Base-by-base conservation (phyloP, 2,797 vertebrate species). In the Sebastes cheni region DNA sequence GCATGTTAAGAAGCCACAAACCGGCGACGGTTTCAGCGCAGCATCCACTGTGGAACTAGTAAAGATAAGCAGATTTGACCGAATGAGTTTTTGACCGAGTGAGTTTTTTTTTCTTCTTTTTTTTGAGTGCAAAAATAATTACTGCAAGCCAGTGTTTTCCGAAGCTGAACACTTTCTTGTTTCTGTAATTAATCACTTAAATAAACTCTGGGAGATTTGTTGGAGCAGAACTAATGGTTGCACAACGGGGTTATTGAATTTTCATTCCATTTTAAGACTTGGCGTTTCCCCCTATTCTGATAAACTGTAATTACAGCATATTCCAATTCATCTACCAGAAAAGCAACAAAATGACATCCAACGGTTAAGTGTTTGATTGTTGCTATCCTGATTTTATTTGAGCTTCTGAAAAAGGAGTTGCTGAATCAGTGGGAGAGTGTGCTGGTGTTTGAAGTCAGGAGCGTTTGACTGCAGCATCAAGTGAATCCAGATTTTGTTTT, bases 181-280 rank as follows among this genome's bases (percentile, higher is more conserved):
- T 91, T 85, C 84, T 13, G 42, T 85, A 90, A 93, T 93, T 88
- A 94, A 91, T 92, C 88, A 91, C 84, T 79, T 86, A 88, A 91
- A 91, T 85, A 67, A 91, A 91, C 79, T 90, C 76, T 3, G 65
- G 68, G 78, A 72, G 64, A 65, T 79, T 89, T 86, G 88, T 69
- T 75, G 78, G 87, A 90, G 90, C 90, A 88, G 86, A 92, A 91
- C 90, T 88, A 93, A 91, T 91, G 79, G 82, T 83, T 84, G 84
- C 83, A 87, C 85, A 83, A 87, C 2, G n/a, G 68, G 32, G 79
- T 85, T 87, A 89, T 89, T 85, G 85, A 87, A 87, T 83, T 88
- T 86, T 80, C 30, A 80, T 89, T 83, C 39, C 39, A 59, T 87
- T 91, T 87, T 74, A 82, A 54, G 78, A 83, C 72, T 77, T 71